These are phyloP conservation scores for Turnix velox DNA, from an alignment of 2,113 vertebrate genomes.

Conservation along the genomic window DNA sequence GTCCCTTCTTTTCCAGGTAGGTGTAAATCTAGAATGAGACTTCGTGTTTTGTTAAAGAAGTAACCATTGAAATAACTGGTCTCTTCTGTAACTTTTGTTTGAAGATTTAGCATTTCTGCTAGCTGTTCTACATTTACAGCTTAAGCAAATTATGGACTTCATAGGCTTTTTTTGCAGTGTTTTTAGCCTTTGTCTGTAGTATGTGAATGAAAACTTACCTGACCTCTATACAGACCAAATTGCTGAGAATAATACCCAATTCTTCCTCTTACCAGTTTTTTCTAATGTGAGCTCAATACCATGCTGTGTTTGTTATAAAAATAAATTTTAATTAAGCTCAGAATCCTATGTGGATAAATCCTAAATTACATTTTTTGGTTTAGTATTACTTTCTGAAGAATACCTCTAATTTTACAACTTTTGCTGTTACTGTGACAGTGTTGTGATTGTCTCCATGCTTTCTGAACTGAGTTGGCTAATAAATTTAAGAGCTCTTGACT, in stretches of 20 bases:
- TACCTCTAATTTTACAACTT: background rate
- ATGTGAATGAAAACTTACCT: background rate
- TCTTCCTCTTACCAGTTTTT: background rate
- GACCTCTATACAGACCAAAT: background rate
- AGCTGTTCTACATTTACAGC: background rate
- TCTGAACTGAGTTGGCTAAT: background rate
- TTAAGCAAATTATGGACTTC: background rate
- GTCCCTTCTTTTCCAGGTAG: background rate
- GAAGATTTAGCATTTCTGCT: background rate
- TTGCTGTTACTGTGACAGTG: background rate
- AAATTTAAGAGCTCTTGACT: background rate
- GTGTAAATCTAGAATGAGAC: background rate
- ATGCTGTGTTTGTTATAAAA: background rate
- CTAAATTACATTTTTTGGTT: background rate
- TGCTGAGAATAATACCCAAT: no score
- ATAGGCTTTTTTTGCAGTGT: background rate
- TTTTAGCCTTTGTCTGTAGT: background rate
- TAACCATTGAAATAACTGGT: background rate
- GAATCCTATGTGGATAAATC: background rate
- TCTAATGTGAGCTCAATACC: background rate
- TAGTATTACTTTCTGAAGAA: background rate
- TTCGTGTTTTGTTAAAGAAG: background rate
- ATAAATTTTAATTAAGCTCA: background rate
- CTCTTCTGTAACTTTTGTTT: background rate
- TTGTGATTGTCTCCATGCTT: background rate